phyloP scores from a whole-genome alignment of 2,113 vertebrate species.

The Mohoua ochrocephala region DNA sequence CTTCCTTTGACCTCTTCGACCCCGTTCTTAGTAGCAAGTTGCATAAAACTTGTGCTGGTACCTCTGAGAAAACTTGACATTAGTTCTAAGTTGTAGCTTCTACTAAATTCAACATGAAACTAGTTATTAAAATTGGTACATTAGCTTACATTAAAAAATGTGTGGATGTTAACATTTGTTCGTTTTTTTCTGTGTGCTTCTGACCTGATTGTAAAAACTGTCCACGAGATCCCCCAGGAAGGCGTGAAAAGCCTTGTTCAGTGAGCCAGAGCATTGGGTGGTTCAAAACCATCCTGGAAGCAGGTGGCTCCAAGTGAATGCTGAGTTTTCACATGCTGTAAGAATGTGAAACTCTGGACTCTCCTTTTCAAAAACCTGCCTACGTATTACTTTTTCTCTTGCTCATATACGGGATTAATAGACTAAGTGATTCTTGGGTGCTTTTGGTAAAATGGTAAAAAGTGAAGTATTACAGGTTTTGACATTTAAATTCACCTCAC shows the following conservation, averaged over 20 bases:
- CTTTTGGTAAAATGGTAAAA: not conserved
- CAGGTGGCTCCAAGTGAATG: not conserved
- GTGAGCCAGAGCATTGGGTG: not conserved
- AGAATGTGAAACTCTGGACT: not conserved
- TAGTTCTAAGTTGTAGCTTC: not conserved
- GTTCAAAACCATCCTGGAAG: not conserved
- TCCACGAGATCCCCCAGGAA: not conserved
- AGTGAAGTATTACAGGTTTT: not conserved
- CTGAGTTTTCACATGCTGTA: not conserved
- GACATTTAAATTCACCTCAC: not conserved
- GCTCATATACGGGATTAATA: not conserved
- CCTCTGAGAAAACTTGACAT: not conserved
- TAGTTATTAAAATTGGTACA: not conserved
- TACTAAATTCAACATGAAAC: not conserved
- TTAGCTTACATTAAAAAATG: not conserved
- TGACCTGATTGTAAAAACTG: not conserved
- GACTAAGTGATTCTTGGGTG: not conserved
- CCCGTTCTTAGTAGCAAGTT: not conserved
- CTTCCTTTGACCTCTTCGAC: constrained; percentile 28
- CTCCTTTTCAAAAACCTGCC: not conserved
- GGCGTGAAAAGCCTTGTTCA: not conserved
- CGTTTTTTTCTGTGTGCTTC: not conserved
- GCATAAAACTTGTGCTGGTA: not conserved
- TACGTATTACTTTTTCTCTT: not conserved
- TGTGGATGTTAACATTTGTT: not conserved